Evolutionary conservation across 2,888 invertebrate species (phyloP).

Genomic region (Watsonalla binaria): DNA sequence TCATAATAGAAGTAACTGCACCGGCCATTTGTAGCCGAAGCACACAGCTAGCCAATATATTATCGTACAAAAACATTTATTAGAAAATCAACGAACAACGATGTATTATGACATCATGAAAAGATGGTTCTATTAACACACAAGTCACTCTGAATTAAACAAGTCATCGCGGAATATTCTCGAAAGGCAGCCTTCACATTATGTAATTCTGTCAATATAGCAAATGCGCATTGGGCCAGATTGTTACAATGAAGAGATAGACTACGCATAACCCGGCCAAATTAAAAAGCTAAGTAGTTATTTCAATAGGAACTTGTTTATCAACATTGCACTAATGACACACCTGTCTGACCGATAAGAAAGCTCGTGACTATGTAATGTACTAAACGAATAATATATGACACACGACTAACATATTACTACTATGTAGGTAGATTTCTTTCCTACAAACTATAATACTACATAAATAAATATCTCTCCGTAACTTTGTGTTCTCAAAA

Average conservation of each 20-base stretch:
- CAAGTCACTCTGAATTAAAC: constrained; percentile 21
- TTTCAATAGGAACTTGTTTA: constrained; percentile 21
- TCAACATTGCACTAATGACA: constrained; percentile 8
- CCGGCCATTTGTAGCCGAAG: not conserved
- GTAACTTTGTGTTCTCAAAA: too few relatives aligned
- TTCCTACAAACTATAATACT: too few relatives aligned
- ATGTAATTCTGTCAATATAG: constrained; percentile 20
- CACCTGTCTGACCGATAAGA: constrained; percentile 32
- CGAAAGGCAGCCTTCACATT: constrained; percentile 26
- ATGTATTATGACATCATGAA: constrained; percentile 29
- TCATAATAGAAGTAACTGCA: not conserved
- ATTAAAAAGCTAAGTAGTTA: constrained; percentile 9
- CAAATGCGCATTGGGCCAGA: not conserved
- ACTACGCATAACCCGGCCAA: constrained; percentile 16
- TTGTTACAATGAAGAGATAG: constrained; percentile 11
- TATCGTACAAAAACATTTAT: not conserved
- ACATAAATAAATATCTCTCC: too few relatives aligned
- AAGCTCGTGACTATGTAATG: constrained; percentile 6
- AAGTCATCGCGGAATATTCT: constrained; percentile 25
- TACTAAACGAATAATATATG: not conserved
- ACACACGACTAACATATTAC: not conserved
- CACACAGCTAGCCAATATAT: not conserved
- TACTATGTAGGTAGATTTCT: not conserved
- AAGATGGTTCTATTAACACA: constrained; percentile 14
- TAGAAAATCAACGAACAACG: constrained; percentile 5